Evolutionary conservation across 2,113 vertebrate genomes (phyloP), one percentile per base, ranked within the genome.

Genomic region (Sminthopsis crassicaudata): DNA sequence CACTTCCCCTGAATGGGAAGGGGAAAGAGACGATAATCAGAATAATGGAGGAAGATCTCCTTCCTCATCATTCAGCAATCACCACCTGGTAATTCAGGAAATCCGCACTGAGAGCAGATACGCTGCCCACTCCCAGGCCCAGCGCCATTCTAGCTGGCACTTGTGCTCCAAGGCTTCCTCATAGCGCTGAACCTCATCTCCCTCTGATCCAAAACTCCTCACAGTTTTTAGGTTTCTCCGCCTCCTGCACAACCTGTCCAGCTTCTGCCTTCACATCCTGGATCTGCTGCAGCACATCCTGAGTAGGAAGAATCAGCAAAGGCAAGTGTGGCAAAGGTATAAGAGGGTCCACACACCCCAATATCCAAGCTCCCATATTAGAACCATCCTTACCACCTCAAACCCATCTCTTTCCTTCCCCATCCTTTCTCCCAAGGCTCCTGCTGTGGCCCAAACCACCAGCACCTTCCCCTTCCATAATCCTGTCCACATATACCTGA

Each of bases 151-250:
- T 60, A 99, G 95, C 14, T n/a, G 4, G 1, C 95, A 89, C 84
- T 98, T 98, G 53, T 94, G 42, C 0, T 97, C 97, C 93, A 99
- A 94, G 8, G 98, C 98, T 14, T 94, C 88, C 1, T 97, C 46
- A 8, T 99, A 99, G 51, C 98, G 97, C 91, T 46, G 46, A 46
- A 97, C 52, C 91, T 99, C 99, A 0, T 98, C 94, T 7, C 97
- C 57, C 97, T 99, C 99, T 0, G 98, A 99, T 0, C 97, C 99
- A 30, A 99, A 99, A 96, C 99, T 98, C n/a, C 98, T 98, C 53
- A 99, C 99, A 0, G 98, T 99, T 55, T 91, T 98, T 0, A 99
- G 98, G 25, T 97, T 98, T 0, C 98, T 94, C 0, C n/a, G n/a
- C n/a, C n/a, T n/a, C n/a, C n/a, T n/a, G n/a, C n/a, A n/a, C n/a